Conservation (phyloP, 2,113 vertebrate species). For the Pachycephala philippinensis region DNA sequence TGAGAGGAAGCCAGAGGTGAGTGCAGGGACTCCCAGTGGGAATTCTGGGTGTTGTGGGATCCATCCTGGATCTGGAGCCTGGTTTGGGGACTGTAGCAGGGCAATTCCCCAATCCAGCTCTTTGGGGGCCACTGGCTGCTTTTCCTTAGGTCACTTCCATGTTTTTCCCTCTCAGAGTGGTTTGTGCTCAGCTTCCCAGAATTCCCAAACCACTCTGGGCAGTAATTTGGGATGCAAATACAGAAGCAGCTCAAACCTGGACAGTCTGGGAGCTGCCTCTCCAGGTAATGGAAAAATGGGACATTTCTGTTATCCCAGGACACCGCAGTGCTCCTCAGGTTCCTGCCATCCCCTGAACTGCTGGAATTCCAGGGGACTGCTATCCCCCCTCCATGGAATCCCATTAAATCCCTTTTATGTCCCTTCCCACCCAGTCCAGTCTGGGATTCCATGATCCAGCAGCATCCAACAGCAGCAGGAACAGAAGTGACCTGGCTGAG, state of each 20-base stretch:
- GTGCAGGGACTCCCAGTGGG: not conserved
- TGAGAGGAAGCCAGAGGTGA: not conserved
- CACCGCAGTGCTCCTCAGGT: not conserved
- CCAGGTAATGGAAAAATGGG: not conserved
- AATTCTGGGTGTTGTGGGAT: not conserved
- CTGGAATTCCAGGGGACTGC: not conserved
- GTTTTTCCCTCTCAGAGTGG: not conserved
- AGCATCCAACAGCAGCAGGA: too few relatives aligned
- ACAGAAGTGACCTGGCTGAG: too few relatives aligned
- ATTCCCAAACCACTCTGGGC: not conserved
- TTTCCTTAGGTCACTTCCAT: not conserved
- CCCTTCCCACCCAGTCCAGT: too few relatives aligned
- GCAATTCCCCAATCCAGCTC: not conserved
- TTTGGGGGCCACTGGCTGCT: not conserved
- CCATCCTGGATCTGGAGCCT: too few relatives aligned
- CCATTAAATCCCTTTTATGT: too few relatives aligned
- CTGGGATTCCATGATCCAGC: too few relatives aligned
- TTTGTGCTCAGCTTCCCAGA: not conserved
- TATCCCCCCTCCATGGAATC: too few relatives aligned
- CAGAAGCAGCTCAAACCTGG: not conserved
- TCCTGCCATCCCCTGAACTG: not conserved
- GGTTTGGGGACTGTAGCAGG: too few relatives aligned
- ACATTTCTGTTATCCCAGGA: not conserved
- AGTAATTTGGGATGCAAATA: not conserved
- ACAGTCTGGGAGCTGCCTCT: not conserved